Conservation (phyloP, 2,113 vertebrate genomes). For the Tragelaphus scriptus region DNA sequence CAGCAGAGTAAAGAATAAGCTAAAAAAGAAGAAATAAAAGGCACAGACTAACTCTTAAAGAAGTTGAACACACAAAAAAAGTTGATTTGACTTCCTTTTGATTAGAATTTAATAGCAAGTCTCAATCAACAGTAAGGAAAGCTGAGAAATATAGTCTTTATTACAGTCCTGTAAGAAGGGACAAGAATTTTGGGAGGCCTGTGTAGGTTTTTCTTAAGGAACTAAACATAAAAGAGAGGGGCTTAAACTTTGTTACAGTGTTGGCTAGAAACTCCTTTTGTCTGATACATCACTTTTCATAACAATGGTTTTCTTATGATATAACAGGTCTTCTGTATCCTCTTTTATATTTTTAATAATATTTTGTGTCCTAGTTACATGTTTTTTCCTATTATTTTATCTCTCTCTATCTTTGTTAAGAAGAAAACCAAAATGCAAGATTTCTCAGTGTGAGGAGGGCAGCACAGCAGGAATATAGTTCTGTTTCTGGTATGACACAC, state of each 20-base stretch:
- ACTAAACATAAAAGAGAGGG: background rate
- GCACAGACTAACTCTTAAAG: background rate
- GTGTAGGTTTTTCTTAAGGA: background rate
- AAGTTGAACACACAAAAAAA: background rate
- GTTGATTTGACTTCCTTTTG: background rate
- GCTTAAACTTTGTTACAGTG: background rate
- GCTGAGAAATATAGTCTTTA: background rate
- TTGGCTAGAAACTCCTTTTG: background rate
- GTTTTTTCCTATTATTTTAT: background rate
- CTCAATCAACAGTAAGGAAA: background rate
- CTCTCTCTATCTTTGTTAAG: background rate
- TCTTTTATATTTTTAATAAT: background rate
- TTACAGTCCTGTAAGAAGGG: background rate
- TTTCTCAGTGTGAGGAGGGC: background rate
- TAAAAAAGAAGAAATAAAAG: background rate
- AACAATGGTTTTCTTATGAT: background rate
- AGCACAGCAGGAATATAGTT: background rate
- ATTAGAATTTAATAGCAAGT: background rate
- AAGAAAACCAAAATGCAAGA: background rate
- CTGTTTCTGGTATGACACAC: background rate
- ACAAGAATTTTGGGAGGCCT: background rate
- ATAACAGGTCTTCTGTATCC: background rate
- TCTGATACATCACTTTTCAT: background rate
- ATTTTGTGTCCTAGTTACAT: background rate
- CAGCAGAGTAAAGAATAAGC: background rate